Base-by-base conservation (phyloP, 2,888 invertebrate genomes). In the Tenthredo notha region DNA sequence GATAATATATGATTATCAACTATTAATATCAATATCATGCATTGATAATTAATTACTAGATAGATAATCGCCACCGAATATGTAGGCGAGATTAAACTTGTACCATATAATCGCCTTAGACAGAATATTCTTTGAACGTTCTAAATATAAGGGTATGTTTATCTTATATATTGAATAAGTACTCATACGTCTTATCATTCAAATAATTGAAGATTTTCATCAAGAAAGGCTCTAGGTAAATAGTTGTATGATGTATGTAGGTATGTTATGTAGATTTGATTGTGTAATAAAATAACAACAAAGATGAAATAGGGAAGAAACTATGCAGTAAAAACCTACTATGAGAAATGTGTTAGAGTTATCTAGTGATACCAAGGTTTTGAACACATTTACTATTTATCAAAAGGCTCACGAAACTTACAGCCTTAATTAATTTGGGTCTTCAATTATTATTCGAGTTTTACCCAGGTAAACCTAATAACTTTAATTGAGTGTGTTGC, bases 401-500 rank as follows among this genome's bases (percentile, higher is more conserved):
- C 29, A n/a, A n/a, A 54, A 50, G 33, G 40, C 58, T 80, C 50
- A 6, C 5, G 6, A 21, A 4, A 80, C 80, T 80, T 61, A 80
- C 43, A 82, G 72, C 75, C 70, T 40, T 25, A 67, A 84, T 85
- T 61, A 74, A 72, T 37, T 84, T 37, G 50, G 75, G 72, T 85
- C 84, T 84, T 84, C 54, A 85, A 85, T 85, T 74, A 74, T 75
- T 72, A 18, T 74, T 54, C 29, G 74, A 74, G 33, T 85, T 72
- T 25, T 40, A 18, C 33, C 7, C 40, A 58, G 37, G 21, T 21
- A 78, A 82, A 86, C 50, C 86, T 87, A 85, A 88, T 88, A 89
- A 88, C 80, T 85, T 87, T 89, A 88, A 88, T 89, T 88, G 87
- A 89, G 87, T 87, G 88, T 87, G 87, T 87, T 87, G 87, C 85